Percentiles rank a stretch among this genome's conserved stretches.
phyloP scores from a whole-genome alignment of 2,888 invertebrate species.

The Conchocele bisecta region DNA sequence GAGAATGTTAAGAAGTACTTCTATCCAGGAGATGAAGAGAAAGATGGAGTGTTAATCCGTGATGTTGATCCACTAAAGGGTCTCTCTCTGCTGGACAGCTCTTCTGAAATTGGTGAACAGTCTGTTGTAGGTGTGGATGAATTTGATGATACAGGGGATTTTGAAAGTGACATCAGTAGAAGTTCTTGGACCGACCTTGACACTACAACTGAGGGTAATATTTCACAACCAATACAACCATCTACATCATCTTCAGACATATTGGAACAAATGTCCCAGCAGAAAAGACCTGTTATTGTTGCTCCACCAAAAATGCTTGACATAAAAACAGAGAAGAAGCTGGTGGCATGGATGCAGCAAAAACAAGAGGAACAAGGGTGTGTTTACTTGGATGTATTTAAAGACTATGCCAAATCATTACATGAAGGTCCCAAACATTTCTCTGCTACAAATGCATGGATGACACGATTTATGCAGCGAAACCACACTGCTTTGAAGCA shows the following conservation, averaged over 20 bases:
- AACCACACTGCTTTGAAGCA: slow-evolving; percentile 47
- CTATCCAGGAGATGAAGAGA: slow-evolving; percentile 30
- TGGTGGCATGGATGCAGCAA: slow-evolving; percentile 50
- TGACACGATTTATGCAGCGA: slow-evolving; percentile 49
- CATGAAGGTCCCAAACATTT: slow-evolving; percentile 49
- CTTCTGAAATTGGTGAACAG: background rate
- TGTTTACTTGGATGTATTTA: slow-evolving; percentile 51
- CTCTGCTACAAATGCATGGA: slow-evolving; percentile 56
- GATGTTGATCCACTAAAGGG: slow-evolving; percentile 42
- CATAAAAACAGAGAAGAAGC: slow-evolving; percentile 49
- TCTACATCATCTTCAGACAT: no score
- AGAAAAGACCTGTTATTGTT: slow-evolving; percentile 50
- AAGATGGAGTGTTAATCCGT: slow-evolving; percentile 40
- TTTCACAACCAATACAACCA: no score
- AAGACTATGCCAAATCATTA: slow-evolving; percentile 50
- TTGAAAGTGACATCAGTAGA: slow-evolving; percentile 30
- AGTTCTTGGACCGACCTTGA: slow-evolving; percentile 48
- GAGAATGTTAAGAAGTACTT: slow-evolving; percentile 34
- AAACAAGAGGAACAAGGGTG: slow-evolving; percentile 49
- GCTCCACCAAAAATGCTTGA: slow-evolving; percentile 49
- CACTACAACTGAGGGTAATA: slow-evolving; percentile 26
- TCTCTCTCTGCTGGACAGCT: slow-evolving; percentile 19
- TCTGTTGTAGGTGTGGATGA: no score
- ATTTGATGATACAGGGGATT: slow-evolving; percentile 10
- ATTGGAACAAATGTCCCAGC: no score